These are phyloP conservation scores for Orchestia grillus DNA, from an alignment of 1,140 invertebrate species.

Conservation along the genomic window DNA sequence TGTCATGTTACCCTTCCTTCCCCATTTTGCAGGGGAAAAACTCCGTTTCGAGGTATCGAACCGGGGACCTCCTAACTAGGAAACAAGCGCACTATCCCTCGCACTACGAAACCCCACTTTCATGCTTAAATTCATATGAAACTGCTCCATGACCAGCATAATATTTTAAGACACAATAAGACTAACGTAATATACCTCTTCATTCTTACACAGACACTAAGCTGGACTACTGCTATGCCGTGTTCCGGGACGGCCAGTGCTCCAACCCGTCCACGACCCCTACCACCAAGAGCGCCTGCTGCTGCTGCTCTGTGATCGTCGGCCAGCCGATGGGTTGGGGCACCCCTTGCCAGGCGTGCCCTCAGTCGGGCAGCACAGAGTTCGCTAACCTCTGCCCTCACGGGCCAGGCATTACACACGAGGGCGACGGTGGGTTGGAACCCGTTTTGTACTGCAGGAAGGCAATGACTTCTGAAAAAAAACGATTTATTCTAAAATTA, in stretches of 20 bases:
- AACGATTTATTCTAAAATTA: too few species aligned
- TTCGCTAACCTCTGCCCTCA: constrained; percentile 84
- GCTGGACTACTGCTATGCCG: constrained; percentile 85
- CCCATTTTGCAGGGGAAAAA: too few species aligned
- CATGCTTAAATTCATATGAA: too few species aligned
- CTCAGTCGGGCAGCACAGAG: constrained; percentile 78
- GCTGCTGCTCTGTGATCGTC: constrained; percentile 83
- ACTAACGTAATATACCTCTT: background rate
- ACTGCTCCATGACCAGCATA: too few species aligned
- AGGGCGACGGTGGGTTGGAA: constrained; percentile 74
- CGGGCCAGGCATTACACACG: constrained; percentile 85
- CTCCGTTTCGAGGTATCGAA: too few species aligned
- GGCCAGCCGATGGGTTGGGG: constrained; percentile 86
- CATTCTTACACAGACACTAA: constrained; percentile 81
- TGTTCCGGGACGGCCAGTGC: constrained; percentile 84
- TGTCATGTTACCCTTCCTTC: too few species aligned
- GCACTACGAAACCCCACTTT: too few species aligned
- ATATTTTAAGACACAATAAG: background rate
- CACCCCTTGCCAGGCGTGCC: constrained; percentile 83
- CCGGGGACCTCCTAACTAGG: too few species aligned
- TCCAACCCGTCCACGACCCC: constrained; percentile 81
- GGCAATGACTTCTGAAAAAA: too few species aligned
- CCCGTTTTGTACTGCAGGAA: too few species aligned
- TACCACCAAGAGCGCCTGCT: constrained; percentile 87
- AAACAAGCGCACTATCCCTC: too few species aligned